Conservation (phyloP, 2,797 vertebrate genomes). For the Myotis vivesi region DNA sequence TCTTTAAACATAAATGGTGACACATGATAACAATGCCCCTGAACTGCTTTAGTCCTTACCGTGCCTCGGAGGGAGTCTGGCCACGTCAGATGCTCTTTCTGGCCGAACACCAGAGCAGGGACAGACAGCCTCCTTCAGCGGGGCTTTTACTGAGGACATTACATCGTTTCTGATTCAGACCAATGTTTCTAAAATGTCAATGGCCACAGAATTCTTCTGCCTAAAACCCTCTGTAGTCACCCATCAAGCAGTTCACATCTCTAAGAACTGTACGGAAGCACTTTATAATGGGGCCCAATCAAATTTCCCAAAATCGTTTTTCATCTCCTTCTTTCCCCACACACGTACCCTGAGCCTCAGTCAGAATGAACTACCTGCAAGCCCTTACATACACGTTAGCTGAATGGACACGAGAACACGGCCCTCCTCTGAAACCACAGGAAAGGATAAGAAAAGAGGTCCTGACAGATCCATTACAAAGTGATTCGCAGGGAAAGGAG, state of each 20-base stretch:
- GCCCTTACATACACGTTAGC: neutral
- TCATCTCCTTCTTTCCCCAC: neutral
- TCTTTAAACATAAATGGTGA: neutral
- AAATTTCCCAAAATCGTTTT: neutral
- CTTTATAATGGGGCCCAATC: neutral
- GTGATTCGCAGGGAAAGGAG: neutral
- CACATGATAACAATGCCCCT: neutral
- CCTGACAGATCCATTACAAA: neutral
- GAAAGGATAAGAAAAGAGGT: neutral
- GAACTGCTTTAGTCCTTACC: neutral
- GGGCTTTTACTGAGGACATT: neutral
- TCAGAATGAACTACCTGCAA: neutral
- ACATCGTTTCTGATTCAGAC: neutral
- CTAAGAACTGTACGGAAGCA: neutral
- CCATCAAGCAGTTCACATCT: neutral
- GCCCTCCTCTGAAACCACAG: neutral
- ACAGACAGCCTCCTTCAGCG: neutral
- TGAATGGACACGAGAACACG: neutral
- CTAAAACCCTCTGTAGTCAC: neutral
- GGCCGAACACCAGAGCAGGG: fast-evolving
- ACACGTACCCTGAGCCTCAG: neutral
- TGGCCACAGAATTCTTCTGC: neutral
- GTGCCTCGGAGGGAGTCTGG: neutral
- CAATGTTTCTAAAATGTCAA: neutral
- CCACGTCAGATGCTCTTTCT: neutral